Evolutionary conservation across 2,888 invertebrate genomes (phyloP).

Genomic region (Amphimallon solstitiale): DNA sequence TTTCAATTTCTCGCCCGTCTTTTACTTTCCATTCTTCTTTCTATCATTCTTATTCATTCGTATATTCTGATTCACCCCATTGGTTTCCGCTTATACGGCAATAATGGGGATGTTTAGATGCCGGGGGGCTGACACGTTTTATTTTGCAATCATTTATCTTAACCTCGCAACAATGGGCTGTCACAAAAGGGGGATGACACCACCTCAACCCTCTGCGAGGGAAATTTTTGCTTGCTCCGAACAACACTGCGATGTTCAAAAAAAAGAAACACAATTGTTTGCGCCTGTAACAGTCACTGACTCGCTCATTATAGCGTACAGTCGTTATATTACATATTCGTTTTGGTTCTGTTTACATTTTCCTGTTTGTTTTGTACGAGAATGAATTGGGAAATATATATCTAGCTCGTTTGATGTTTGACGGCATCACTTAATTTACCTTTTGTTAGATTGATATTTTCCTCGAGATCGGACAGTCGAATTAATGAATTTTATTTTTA

Average conservation of each 20-base stretch:
- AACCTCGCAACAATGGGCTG: conserved; percentile 62
- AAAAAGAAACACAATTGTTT: conserved; percentile 17
- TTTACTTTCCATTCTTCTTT: conserved; percentile 11
- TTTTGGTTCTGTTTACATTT: conserved; percentile 24
- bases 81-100: conserved; percentile 58
- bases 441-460: conserved; percentile 8
- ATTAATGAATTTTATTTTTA: conserved; percentile 1
- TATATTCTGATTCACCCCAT: conserved; percentile 57
- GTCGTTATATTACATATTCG: conserved; percentile 16
- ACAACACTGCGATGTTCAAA: neutral
- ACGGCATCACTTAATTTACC: conserved; percentile 3
- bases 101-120: conserved; percentile 56
- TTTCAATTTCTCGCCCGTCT: neutral
- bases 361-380: conserved; percentile 11
- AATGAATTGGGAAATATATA: conserved; percentile 18
- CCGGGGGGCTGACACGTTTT: conserved; percentile 56
- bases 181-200: conserved; percentile 62
- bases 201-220: conserved; percentile 39
- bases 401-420: neutral
- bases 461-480: neutral
- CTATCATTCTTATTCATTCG: conserved; percentile 16
- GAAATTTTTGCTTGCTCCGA: conserved; percentile 12
- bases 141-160: conserved; percentile 64
- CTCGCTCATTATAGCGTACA: neutral
- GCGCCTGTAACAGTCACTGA: conserved; percentile 1